Evolutionary conservation across 2,888 invertebrate species (phyloP).

Genomic region (Creontiades dilutus): DNA sequence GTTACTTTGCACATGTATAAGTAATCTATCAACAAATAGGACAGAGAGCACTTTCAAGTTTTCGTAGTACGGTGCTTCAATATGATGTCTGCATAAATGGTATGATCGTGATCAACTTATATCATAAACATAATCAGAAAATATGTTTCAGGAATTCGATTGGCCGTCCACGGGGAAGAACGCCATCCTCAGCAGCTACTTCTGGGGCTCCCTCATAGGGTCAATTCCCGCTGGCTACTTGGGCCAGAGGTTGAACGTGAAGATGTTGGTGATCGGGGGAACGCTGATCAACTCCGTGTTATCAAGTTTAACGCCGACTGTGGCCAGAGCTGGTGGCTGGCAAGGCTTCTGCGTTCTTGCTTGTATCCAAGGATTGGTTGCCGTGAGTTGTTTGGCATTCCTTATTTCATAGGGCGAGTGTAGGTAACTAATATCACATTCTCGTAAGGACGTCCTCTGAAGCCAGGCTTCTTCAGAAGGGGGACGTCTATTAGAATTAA

Average conservation of each 20-base stretch:
- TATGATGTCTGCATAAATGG: too few relatives aligned
- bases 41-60: too few relatives aligned
- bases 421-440: too few relatives aligned
- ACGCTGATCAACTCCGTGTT: constrained; percentile 77
- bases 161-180: constrained; percentile 83
- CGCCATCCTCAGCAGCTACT: constrained; percentile 84
- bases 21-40: too few relatives aligned
- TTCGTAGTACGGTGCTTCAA: too few relatives aligned
- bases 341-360: not conserved
- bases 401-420: too few relatives aligned
- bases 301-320: constrained; percentile 88
- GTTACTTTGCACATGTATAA: too few relatives aligned
- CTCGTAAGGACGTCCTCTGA: too few relatives aligned
- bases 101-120: too few relatives aligned
- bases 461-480: too few relatives aligned
- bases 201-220: constrained; percentile 88
- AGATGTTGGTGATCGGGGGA: constrained; percentile 68
- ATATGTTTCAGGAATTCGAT: constrained; percentile 80
- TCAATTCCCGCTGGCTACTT: constrained; percentile 83
- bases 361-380: not conserved
- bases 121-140: too few relatives aligned
- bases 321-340: constrained; percentile 85
- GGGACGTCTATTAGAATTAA: too few relatives aligned
- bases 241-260: constrained; percentile 73
- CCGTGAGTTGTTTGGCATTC: not conserved